phyloP scores from a whole-genome alignment of 2,113 vertebrate species.

The Psophia crepitans region DNA sequence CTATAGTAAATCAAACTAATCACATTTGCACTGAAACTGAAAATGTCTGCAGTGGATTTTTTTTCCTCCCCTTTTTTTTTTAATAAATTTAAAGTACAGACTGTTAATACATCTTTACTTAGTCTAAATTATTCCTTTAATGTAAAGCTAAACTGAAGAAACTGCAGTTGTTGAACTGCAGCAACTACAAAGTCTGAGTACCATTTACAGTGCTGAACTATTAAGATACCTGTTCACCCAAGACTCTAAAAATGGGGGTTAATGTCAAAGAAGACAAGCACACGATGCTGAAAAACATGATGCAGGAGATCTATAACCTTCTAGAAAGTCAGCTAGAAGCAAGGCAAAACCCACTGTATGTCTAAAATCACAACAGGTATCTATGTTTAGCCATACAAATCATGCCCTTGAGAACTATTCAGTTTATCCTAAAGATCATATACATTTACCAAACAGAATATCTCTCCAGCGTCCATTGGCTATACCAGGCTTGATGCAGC shows the following conservation, averaged over 20 bases:
- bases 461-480: not conserved
- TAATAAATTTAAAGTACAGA: conserved; percentile 2
- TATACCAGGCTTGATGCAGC: not conserved
- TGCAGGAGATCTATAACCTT: not conserved
- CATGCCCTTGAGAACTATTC: not conserved
- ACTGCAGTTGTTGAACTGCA: not conserved
- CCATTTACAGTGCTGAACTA: not conserved
- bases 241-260: not conserved
- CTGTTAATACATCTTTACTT: conserved; percentile 48
- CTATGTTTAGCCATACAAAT: not conserved
- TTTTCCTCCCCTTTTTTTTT: not conserved
- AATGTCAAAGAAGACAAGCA: not conserved
- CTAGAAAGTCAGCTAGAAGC: not conserved
- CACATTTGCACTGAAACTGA: conserved; percentile 49
- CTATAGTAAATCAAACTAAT: conserved; percentile 73
- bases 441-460: not conserved
- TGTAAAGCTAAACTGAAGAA: conserved; percentile 14
- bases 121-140: conserved; percentile 18
- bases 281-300: not conserved
- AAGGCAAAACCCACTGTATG: not conserved
- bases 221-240: not conserved
- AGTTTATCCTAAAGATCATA: not conserved
- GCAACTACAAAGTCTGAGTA: not conserved
- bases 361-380: not conserved
- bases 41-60: conserved; percentile 32